These are phyloP conservation scores for Alosa alosa DNA, from an alignment of 2,113 vertebrate genomes.

Conservation along the genomic window DNA sequence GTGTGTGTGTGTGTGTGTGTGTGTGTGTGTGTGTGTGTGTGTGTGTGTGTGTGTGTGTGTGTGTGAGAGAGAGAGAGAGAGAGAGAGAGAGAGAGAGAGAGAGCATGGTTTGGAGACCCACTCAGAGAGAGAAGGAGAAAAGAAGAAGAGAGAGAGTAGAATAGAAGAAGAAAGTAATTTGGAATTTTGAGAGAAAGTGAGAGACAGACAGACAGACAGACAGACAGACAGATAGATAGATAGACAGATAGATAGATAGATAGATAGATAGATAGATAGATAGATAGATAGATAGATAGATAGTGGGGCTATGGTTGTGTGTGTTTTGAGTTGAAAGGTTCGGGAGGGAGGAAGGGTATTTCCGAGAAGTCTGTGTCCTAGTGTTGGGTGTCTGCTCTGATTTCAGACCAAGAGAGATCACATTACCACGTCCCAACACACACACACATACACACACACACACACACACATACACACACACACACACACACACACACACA, in stretches of 20 bases:
- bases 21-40: conserved; percentile 35
- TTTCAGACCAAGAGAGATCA: conserved; percentile 86
- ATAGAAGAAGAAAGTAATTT: conserved; percentile 20
- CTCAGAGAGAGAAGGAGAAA: conserved; percentile 32
- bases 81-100: too few relatives aligned
- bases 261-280: neutral
- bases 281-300: neutral
- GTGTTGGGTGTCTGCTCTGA: conserved; percentile 95
- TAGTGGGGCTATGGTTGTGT: neutral
- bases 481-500: too few relatives aligned
- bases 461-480: neutral
- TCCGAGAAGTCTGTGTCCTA: conserved; percentile 93
- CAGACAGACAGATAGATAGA: conserved; percentile 48
- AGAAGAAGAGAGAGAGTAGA: neutral
- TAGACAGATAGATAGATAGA: conserved; percentile 40
- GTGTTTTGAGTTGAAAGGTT: conserved; percentile 31
- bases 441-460: neutral
- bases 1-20: conserved; percentile 22
- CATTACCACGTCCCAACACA: conserved; percentile 72
- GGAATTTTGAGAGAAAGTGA: conserved; percentile 33
- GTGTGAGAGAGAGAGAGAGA: too few relatives aligned
- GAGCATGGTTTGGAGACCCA: neutral
- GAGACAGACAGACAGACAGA: conserved; percentile 61
- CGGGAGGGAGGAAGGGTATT: conserved; percentile 79
- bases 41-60: conserved; percentile 37